Base-by-base conservation (phyloP, 2,797 vertebrate genomes). In the Rhinichthys osculus region DNA sequence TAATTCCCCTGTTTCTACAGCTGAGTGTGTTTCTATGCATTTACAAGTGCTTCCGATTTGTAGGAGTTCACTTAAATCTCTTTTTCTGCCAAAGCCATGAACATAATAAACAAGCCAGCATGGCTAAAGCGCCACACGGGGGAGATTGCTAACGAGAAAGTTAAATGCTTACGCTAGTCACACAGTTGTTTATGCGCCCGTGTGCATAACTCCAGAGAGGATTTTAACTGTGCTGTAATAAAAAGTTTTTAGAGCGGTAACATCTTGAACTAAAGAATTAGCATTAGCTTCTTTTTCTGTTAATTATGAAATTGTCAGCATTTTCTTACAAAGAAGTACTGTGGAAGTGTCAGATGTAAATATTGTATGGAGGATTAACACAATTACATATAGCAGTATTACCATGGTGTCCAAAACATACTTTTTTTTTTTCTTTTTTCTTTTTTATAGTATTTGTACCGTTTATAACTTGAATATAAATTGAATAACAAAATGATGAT, bases 1-100 rank as follows among this genome's bases (percentile, higher is more conserved):
- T 98, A 98, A 99, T 98, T 99, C 97, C 96, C 91, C 94, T 95
- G 97, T 97, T 97, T 99, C 97, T 98, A 97, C 97, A 97, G 97
- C 97, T 96, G 94, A 96, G 96, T 98, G 97, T 88, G 79, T 98
- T 99, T 97, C 96, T 96, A 99, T 99, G 97, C 97, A 99, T 99
- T 98, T 98, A 97, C 97, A 99, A 98, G 80, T 96, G 95, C 97
- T 97, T 97, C 50, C 97, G 97, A 97, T 98, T 98, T 96, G 97
- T 97, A 97, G 97, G 96, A 96, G 97, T 96, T 96, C 96, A 94
- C 95, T 97, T 98, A 98, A 99, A 99, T 99, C 97, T 97, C 96
- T 98, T 97, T 97, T 96, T 96, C 97, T 62, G 35, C 44, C 23
- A 95, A 95, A 95, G 97, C 97, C 96, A 92, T 88, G 96, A 97